Evolutionary conservation across 2,113 vertebrate species (phyloP).

Genomic region (Esox niger): DNA sequence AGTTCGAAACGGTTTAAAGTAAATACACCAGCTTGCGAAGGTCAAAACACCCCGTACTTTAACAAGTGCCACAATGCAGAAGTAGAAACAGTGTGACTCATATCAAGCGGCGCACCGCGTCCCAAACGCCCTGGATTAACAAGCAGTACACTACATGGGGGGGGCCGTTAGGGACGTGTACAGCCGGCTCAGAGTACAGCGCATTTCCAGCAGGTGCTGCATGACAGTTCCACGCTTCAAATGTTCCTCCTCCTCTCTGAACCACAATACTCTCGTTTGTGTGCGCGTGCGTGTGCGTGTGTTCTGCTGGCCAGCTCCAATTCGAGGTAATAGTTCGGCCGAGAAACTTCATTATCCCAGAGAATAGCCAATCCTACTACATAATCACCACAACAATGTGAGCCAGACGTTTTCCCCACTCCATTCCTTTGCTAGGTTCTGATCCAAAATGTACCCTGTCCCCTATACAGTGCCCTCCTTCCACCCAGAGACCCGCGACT

Average conservation of each 20-base stretch:
- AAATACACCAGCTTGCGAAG: too few species aligned
- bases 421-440: neutral
- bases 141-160: too few species aligned
- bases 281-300: too few species aligned
- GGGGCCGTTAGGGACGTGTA: too few species aligned
- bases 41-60: too few species aligned
- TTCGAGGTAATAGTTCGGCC: constrained; percentile 23
- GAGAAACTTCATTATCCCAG: constrained; percentile 22
- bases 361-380: constrained; percentile 54
- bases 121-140: too few species aligned
- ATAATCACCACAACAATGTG: constrained; percentile 33
- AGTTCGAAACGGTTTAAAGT: too few species aligned
- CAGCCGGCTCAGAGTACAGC: neutral
- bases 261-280: neutral
- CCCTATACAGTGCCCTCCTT: too few species aligned
- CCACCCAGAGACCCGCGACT: too few species aligned
- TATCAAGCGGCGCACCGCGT: too few species aligned
- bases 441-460: neutral
- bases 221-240: neutral
- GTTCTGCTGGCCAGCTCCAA: neutral
- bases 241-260: neutral
- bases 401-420: neutral
- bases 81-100: too few species aligned
- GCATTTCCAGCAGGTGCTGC: neutral
- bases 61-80: too few species aligned